Conservation (phyloP, 2,113 vertebrate species). For the Apus apus region DNA sequence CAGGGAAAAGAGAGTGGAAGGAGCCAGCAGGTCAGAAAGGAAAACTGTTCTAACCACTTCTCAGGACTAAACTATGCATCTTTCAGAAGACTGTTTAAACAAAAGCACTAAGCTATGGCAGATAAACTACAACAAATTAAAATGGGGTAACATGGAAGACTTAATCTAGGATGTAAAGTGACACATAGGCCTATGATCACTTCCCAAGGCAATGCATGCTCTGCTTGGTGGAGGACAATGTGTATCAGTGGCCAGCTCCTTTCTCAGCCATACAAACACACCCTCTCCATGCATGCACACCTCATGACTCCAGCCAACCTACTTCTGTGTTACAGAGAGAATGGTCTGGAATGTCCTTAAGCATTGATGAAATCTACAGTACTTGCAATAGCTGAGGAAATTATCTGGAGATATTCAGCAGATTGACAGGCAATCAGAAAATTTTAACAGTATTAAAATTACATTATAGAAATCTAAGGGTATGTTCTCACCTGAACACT, state of each 20-base stretch:
- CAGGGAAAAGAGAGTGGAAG: not conserved
- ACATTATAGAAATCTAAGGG: not conserved
- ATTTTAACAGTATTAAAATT: not conserved
- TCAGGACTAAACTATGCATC: not conserved
- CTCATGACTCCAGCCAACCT: not conserved
- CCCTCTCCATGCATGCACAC: not conserved
- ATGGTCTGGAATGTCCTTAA: not conserved
- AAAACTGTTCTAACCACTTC: not conserved
- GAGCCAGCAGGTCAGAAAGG: not conserved
- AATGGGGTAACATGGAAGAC: not conserved
- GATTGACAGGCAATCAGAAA: not conserved
- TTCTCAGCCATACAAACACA: not conserved
- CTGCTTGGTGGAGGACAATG: not conserved
- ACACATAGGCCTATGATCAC: rapidly evolving
- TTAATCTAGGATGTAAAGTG: not conserved
- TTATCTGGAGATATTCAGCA: not conserved
- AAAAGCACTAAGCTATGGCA: not conserved
- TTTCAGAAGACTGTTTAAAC: not conserved
- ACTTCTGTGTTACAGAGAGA: not conserved
- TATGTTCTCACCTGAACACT: not conserved
- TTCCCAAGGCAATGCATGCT: not conserved
- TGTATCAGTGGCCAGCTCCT: not conserved
- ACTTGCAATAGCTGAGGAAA: not conserved
- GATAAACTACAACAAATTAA: not conserved
- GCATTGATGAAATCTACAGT: not conserved